These are phyloP conservation scores for Crotalus viridis DNA, from an alignment of 2,113 vertebrate species.

Conservation along the genomic window DNA sequence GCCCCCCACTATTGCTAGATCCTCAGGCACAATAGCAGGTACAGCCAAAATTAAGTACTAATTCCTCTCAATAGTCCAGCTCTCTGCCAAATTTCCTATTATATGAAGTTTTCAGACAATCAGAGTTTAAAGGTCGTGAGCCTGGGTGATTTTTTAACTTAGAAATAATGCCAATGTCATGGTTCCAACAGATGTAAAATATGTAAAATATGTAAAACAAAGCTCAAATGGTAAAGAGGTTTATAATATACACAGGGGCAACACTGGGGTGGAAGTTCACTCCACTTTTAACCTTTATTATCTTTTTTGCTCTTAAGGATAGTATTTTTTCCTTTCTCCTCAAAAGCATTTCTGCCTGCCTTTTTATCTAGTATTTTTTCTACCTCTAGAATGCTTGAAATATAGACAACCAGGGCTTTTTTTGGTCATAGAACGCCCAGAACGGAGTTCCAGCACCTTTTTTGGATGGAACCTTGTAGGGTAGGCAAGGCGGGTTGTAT, in stretches of 20 bases:
- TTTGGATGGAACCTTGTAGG: too few species aligned
- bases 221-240: not conserved
- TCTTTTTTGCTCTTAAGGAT: not conserved
- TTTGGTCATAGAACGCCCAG: too few species aligned
- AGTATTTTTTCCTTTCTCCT: not conserved
- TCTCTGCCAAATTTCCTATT: not conserved
- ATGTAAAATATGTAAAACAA: not conserved
- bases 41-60: not conserved
- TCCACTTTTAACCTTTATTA: not conserved
- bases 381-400: not conserved
- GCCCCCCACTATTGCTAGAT: not conserved
- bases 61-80: not conserved
- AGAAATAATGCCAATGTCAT: not conserved
- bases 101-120: not conserved
- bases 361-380: not conserved
- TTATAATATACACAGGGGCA: not conserved
- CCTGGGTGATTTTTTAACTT: not conserved
- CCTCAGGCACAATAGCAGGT: not conserved
- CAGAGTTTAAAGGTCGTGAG: not conserved
- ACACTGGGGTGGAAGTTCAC: not conserved
- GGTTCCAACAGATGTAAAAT: not conserved
- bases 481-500: too few species aligned
- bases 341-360: not conserved
- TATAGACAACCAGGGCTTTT: not conserved
- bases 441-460: too few species aligned